Base-by-base conservation (phyloP, 2,888 invertebrate genomes). In the Conus canariensis region DNA sequence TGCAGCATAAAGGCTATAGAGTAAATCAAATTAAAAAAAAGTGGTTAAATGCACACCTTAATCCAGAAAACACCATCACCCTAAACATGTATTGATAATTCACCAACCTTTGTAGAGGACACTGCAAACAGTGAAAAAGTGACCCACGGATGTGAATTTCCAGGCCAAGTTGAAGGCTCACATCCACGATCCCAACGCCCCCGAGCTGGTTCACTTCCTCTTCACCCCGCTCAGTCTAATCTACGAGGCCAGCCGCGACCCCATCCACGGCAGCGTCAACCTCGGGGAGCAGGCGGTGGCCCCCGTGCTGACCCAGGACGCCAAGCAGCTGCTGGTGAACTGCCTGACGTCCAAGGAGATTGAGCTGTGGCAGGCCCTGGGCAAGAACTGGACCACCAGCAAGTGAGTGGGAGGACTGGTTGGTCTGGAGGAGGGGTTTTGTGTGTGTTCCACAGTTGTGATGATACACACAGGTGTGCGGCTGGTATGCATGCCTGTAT, bases 151-250 rank as follows among this genome's bases (percentile, higher is more conserved):
- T 3, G 45, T 45, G 45, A 45, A 45, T 82, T 14, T 22, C 14
- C 95, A 97, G 97, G 99, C 99, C 16, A 98, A 99, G 95, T 97
- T 99, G 93, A 98, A 99, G 96, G 98, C 99, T 12, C 99, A 99
- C 96, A 99, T 99, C 93, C 99, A 99, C 96, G 99, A 99, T 96
- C 99, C 99, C 0, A 99, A 99, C 96, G 99, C 99, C 14, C 99
- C 99, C 0, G 99, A 99, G 96, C 97, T 99, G 94, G 98, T 99
- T 88, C 99, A 99, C 96, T 99, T 99, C 96, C 97, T 99, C 90
- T 99, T 99, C 97, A 99, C 99, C 25, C 99, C 99, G 1, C 97
- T 99, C 95, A 99, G 99, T 64, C 97, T 99, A 93, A 99, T 99
- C 95, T 99, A 99, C 93, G 99, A 99, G 96, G 99, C 99, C 6